Evolutionary conservation across 1,140 invertebrate genomes (phyloP).

Genomic region (Nasonia longicornis): DNA sequence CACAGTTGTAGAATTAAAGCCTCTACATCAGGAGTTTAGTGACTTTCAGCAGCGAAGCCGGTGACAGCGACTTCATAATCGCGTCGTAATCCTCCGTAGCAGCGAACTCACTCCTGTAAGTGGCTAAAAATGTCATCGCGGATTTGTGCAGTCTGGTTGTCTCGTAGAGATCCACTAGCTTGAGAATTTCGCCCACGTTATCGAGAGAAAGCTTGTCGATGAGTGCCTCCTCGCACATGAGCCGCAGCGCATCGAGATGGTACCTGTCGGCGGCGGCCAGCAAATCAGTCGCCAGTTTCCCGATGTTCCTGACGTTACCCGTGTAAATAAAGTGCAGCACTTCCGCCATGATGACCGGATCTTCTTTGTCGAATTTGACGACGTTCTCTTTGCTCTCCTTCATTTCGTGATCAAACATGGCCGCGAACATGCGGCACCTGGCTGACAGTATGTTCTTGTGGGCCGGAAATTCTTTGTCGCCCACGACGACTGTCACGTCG

Average conservation of each 20-base stretch:
- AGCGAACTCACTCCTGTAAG: too few species aligned
- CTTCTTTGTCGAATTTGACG: neutral
- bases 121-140: too few species aligned
- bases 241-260: neutral
- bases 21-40: too few species aligned
- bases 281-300: neutral
- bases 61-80: too few species aligned
- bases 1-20: too few species aligned
- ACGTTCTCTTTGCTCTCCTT: neutral
- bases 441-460: neutral
- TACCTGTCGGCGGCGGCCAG: neutral
- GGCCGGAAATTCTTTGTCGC: neutral
- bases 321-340: conserved; percentile 4
- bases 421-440: neutral
- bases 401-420: conserved; percentile 1
- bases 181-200: neutral
- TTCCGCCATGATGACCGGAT: neutral
- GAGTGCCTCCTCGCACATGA: neutral
- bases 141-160: too few species aligned
- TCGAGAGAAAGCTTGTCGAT: neutral
- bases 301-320: conserved; percentile 6
- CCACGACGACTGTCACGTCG: neutral
- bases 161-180: too few species aligned
- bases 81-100: too few species aligned
- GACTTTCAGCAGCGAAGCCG: too few species aligned